Percentiles rank a stretch among this genome's conserved stretches.
phyloP scores from a whole-genome alignment of 2,888 invertebrate genomes.

The Hedychridium roseum region DNA sequence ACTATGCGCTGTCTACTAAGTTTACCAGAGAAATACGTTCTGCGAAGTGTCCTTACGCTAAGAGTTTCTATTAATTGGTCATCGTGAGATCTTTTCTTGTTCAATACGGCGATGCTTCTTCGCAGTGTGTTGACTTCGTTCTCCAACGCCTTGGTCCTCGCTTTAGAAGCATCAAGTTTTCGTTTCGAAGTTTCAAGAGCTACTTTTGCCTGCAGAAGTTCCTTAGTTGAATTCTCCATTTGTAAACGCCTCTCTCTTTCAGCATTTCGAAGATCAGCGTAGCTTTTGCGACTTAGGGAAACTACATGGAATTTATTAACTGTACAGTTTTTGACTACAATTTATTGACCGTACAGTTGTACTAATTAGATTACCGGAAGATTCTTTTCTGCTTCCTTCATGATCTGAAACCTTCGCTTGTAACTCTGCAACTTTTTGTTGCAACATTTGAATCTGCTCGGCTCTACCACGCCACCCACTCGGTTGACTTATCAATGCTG shows the following conservation, averaged over 20 bases:
- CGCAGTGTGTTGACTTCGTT: conserved; percentile 70
- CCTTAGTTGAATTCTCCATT: conserved; percentile 69
- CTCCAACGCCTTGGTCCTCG: conserved; percentile 75
- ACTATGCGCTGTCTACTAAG: too few species aligned
- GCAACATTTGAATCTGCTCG: conserved; percentile 76
- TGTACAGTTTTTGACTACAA: too few species aligned
- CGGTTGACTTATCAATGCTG: conserved; percentile 68
- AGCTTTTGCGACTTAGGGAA: conserved; percentile 32
- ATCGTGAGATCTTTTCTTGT: conserved; percentile 72
- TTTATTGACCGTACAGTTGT: too few species aligned
- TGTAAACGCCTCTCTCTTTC: conserved; percentile 69
- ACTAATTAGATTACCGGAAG: conserved; percentile 25
- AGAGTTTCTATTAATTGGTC: conserved; percentile 72
- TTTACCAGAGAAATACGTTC: too few species aligned
- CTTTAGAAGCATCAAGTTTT: conserved; percentile 73
- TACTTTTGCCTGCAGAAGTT: conserved; percentile 67
- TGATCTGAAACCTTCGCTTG: conserved; percentile 69
- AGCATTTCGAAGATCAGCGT: conserved; percentile 63
- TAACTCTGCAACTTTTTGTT: conserved; percentile 74
- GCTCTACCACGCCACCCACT: conserved; percentile 81
- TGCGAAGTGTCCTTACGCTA: too few species aligned
- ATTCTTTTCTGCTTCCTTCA: conserved; percentile 29
- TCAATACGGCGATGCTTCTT: conserved; percentile 69
- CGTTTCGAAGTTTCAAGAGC: conserved; percentile 70
- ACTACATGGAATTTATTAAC: too few species aligned